A percentile compares a stretch with the other conserved stretches of the same genome.
These are phyloP conservation scores for Tamandua tetradactyla DNA, from an alignment of 2,797 vertebrate species.

Conservation along the genomic window DNA sequence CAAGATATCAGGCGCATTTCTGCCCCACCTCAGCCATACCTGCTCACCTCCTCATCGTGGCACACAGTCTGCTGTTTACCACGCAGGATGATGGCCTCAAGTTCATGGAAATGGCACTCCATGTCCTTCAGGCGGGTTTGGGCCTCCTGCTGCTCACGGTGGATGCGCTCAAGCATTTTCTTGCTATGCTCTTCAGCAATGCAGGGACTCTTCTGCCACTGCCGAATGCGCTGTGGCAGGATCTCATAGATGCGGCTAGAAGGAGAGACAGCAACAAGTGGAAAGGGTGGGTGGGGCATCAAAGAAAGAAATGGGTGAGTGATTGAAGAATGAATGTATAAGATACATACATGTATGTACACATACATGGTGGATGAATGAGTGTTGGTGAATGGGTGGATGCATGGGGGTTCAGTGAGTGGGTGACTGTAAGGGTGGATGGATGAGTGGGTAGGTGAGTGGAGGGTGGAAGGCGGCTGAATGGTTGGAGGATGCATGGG, in stretches of 20 bases:
- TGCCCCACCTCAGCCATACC: not conserved
- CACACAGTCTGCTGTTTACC: slow-evolving; percentile 93
- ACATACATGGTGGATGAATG: not conserved
- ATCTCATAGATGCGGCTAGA: slow-evolving; percentile 91
- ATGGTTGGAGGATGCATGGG: not conserved
- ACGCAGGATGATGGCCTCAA: slow-evolving; percentile 92
- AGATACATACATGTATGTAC: too few relatives aligned
- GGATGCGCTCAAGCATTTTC: slow-evolving; percentile 92
- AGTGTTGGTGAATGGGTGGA: not conserved
- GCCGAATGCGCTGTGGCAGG: slow-evolving; percentile 93
- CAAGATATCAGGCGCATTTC: too few relatives aligned
- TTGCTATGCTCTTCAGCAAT: slow-evolving; percentile 93
- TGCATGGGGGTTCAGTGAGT: too few relatives aligned
- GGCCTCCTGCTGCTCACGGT: slow-evolving; percentile 91
- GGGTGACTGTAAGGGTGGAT: too few relatives aligned
- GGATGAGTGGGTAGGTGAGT: not conserved
- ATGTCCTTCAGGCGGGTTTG: slow-evolving; percentile 90
- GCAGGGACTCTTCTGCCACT: slow-evolving; percentile 96
- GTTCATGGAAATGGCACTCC: slow-evolving; percentile 93
- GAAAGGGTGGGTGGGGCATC: not conserved
- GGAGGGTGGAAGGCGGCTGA: not conserved
- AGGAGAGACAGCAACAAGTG: not conserved
- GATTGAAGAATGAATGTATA: too few relatives aligned
- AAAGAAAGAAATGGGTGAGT: not conserved
- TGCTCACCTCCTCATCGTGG: slow-evolving; percentile 91